Conservation (phyloP, 2,797 vertebrate genomes). For the Pygocentrus nattereri region DNA sequence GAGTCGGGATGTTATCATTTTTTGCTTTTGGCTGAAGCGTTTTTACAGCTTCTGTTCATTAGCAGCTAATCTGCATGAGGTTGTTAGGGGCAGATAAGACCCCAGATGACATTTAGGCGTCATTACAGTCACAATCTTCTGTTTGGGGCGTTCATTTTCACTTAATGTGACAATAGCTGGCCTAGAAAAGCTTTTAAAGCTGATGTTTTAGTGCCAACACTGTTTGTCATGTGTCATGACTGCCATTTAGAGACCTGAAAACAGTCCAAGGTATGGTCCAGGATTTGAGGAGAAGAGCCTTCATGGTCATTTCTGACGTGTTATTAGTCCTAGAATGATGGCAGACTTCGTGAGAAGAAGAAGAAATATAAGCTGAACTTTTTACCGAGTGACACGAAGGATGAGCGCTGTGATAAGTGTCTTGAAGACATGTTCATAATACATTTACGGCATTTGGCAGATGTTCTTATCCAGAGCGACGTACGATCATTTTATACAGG, state of each 20-base stretch:
- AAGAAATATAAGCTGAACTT: too few relatives aligned
- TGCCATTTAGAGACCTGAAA: neutral
- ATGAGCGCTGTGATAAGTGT: too few relatives aligned
- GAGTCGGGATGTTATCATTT: neutral
- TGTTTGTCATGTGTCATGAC: neutral
- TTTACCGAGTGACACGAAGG: too few relatives aligned
- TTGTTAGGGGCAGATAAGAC: slow-evolving; percentile 25
- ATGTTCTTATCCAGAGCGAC: too few relatives aligned
- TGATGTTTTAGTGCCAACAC: neutral
- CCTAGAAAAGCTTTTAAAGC: slow-evolving; percentile 4
- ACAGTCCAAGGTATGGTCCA: too few relatives aligned
- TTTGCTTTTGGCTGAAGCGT: neutral
- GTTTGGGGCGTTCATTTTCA: slow-evolving; percentile 28
- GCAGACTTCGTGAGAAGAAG: too few relatives aligned
- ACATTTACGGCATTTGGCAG: too few relatives aligned
- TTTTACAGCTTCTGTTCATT: slow-evolving; percentile 5
- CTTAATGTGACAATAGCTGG: neutral
- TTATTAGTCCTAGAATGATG: too few relatives aligned
- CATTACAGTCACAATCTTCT: slow-evolving; percentile 30
- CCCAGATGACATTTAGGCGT: slow-evolving; percentile 35
- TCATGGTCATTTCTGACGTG: too few relatives aligned
- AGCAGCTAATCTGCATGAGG: slow-evolving; percentile 16
- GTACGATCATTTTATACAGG: too few relatives aligned
- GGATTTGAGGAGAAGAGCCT: too few relatives aligned
- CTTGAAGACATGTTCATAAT: too few relatives aligned